Conservation (phyloP, 2,797 vertebrate genomes). For the Synanceia verrucosa region DNA sequence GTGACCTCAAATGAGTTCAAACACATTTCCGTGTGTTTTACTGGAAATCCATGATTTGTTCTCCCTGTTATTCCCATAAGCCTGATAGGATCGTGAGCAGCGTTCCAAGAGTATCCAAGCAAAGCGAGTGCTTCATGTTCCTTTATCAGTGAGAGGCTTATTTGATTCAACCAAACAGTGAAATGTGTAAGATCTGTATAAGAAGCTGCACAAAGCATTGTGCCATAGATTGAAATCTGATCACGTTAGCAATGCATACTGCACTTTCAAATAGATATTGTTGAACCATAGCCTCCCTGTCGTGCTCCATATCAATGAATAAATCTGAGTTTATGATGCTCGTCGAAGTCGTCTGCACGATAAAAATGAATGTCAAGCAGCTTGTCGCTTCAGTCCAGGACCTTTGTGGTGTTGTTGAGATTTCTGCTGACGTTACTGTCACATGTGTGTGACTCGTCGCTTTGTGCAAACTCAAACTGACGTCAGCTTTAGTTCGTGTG, state of each 20-base stretch:
- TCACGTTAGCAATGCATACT: too few relatives aligned
- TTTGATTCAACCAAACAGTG: slow-evolving; percentile 20
- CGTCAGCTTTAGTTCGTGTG: slow-evolving; percentile 34
- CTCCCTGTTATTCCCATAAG: slow-evolving; percentile 19
- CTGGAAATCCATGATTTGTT: slow-evolving; percentile 29
- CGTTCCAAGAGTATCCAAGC: slow-evolving; percentile 19
- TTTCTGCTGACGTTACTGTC: slow-evolving; percentile 16
- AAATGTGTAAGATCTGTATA: slow-evolving; percentile 8
- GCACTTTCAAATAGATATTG: background rate
- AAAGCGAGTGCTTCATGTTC: slow-evolving; percentile 3
- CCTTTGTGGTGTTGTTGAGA: background rate
- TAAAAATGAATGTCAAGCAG: background rate
- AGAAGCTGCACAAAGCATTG: background rate
- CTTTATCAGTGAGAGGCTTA: slow-evolving; percentile 31
- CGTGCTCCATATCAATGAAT: background rate
- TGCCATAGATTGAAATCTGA: background rate
- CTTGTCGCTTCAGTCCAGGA: slow-evolving; percentile 4
- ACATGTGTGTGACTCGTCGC: background rate
- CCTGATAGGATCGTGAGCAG: slow-evolving; percentile 21
- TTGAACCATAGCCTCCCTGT: background rate
- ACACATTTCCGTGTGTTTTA: background rate
- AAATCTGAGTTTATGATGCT: background rate
- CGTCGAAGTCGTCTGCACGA: background rate
- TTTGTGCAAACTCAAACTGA: slow-evolving; percentile 27
- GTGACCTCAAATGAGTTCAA: slow-evolving; percentile 12